Conservation (phyloP, 2,113 vertebrate species). For the Indicator maculatus region DNA sequence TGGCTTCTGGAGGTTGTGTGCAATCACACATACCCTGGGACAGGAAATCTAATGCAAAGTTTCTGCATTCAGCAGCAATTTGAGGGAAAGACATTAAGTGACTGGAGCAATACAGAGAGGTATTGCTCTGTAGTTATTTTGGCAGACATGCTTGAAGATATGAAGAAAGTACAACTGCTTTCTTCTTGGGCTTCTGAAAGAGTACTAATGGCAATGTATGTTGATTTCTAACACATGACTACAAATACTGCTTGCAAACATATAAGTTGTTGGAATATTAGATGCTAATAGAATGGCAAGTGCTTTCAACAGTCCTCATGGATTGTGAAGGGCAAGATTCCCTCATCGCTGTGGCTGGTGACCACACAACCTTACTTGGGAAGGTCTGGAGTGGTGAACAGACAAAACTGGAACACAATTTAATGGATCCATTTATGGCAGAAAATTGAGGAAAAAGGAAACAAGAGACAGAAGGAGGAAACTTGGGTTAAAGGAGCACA, state of each 20-base stretch:
- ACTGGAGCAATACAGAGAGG: not conserved
- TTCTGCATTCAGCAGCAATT: not conserved
- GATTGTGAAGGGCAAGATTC: rapidly evolving
- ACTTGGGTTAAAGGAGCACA: not conserved
- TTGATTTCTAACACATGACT: not conserved
- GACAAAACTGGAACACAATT: not conserved
- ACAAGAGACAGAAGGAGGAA: not conserved
- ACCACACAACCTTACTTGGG: rapidly evolving
- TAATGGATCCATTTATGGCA: not conserved
- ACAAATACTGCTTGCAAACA: not conserved
- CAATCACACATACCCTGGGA: not conserved
- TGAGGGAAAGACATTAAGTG: not conserved
- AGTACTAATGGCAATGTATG: not conserved
- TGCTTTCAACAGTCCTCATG: rapidly evolving
- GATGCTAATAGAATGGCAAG: not conserved
- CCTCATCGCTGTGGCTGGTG: not conserved
- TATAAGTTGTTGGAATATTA: not conserved
- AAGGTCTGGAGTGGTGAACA: not conserved
- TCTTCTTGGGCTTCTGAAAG: not conserved
- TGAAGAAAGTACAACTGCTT: not conserved
- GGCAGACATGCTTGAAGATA: not conserved
- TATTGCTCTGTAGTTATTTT: rapidly evolving
- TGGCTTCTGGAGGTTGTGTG: not conserved
- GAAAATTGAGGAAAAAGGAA: not conserved
- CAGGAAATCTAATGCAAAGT: not conserved